phyloP scores from a whole-genome alignment of 2,113 vertebrate species.

The Etheostoma cragini region DNA sequence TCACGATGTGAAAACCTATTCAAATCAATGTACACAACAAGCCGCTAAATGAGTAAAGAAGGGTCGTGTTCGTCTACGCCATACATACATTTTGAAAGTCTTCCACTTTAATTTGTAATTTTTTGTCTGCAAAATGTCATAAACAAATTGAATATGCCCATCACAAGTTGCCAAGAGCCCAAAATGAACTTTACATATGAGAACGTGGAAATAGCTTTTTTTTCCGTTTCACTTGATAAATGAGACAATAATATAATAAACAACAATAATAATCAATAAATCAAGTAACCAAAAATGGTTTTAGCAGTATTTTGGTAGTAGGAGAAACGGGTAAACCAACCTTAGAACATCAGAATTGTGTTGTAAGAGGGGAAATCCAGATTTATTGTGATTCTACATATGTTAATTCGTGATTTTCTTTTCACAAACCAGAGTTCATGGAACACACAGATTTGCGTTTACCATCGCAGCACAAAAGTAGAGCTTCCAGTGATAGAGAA shows the following conservation, averaged over 20 bases:
- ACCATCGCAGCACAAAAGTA: not conserved
- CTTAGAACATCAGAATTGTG: not conserved
- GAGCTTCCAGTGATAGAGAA: constrained; percentile 5
- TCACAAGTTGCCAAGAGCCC: too few species aligned
- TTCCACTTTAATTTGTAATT: too few species aligned
- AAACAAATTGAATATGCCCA: too few species aligned
- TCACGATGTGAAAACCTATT: constrained; percentile 17
- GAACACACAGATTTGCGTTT: constrained; percentile 9
- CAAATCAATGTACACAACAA: not conserved
- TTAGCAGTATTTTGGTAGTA: not conserved
- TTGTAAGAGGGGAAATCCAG: not conserved
- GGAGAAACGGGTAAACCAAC: not conserved
- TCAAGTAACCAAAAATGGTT: not conserved
- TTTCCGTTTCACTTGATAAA: not conserved
- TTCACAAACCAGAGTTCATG: not conserved
- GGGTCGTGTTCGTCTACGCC: not conserved
- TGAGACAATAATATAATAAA: too few species aligned
- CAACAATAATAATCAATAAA: not conserved
- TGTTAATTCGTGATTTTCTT: not conserved
- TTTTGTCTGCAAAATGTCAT: too few species aligned
- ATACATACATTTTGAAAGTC: not conserved
- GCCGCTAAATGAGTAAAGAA: not conserved
- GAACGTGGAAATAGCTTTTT: not conserved
- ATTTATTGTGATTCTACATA: not conserved
- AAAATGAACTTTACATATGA: not conserved